phyloP scores from a whole-genome alignment of 2,888 invertebrate genomes.

The Melinaea menophilus region DNA sequence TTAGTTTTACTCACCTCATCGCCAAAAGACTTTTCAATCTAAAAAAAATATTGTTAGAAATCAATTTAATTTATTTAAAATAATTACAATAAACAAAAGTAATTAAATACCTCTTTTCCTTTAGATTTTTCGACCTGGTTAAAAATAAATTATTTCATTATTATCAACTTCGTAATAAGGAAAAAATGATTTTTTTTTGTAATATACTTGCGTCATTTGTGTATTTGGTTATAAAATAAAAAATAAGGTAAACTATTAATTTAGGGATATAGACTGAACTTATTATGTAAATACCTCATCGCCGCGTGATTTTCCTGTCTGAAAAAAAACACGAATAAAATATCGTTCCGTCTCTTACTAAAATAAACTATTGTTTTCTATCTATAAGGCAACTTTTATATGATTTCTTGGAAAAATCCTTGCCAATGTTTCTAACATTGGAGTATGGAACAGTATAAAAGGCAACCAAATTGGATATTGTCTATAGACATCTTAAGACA shows the following conservation, averaged over 20 bases:
- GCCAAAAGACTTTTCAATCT: conserved; percentile 47
- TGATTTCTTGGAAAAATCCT: too few species aligned
- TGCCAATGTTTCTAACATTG: too few species aligned
- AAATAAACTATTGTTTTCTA: too few species aligned
- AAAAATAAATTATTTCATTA: not conserved
- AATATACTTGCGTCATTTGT: conserved; percentile 12
- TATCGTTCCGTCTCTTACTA: too few species aligned
- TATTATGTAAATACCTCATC: conserved; percentile 46
- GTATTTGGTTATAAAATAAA: conserved; percentile 15
- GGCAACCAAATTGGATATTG: too few species aligned
- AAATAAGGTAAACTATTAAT: conserved; percentile 3
- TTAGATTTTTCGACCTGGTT: conserved; percentile 3
- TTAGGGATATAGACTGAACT: not conserved
- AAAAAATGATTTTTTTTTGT: not conserved
- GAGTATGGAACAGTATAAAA: too few species aligned
- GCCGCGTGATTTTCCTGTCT: conserved; percentile 61
- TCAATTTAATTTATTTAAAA: not conserved
- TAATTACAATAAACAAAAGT: not conserved
- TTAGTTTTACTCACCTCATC: conserved; percentile 24
- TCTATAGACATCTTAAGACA: too few species aligned
- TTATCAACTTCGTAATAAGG: not conserved
- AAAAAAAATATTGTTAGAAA: conserved; percentile 32
- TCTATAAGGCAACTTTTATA: too few species aligned
- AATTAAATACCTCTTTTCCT: not conserved
- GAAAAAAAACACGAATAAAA: conserved; percentile 23